These are phyloP conservation scores for Triplophysa yarkandensis DNA, from an alignment of 2,797 vertebrate genomes.

Conservation along the genomic window DNA sequence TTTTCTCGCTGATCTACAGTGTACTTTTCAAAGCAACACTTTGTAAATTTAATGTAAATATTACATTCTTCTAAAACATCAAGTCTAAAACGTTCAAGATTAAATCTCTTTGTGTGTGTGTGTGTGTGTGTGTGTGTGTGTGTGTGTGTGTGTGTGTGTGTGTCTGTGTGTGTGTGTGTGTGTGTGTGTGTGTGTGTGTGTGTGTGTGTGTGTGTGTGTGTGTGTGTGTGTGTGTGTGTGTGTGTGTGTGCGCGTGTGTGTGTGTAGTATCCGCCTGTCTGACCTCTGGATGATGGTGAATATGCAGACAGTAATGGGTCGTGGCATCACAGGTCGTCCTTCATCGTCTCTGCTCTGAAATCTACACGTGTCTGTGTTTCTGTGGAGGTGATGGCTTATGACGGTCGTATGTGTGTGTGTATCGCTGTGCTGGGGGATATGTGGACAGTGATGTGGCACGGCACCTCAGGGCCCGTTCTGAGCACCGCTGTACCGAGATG, in stretches of 20 bases:
- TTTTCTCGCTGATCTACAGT: no score
- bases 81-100: no score
- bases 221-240: constrained; percentile 31
- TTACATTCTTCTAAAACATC: no score
- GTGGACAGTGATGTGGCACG: constrained; percentile 49
- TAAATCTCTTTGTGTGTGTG: no score
- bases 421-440: constrained; percentile 49
- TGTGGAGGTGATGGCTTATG: constrained; percentile 9
- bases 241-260: constrained; percentile 23
- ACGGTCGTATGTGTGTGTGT: constrained; percentile 34
- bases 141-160: no score
- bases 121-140: no score
- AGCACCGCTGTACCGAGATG: constrained; percentile 7
- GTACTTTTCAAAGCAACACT: no score
- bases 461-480: constrained; percentile 44
- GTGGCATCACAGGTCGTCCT: constrained; percentile 42
- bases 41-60: no score
- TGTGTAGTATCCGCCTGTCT: constrained; percentile 46
- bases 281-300: constrained; percentile 45
- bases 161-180: no score
- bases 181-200: no score
- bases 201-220: no score
- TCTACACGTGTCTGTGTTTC: constrained; percentile 21
- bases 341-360: constrained; percentile 38
- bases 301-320: constrained; percentile 50